These are phyloP conservation scores for Enteromius trimaculatus DNA, from an alignment of 2,797 vertebrate genomes.

Conservation along the genomic window DNA sequence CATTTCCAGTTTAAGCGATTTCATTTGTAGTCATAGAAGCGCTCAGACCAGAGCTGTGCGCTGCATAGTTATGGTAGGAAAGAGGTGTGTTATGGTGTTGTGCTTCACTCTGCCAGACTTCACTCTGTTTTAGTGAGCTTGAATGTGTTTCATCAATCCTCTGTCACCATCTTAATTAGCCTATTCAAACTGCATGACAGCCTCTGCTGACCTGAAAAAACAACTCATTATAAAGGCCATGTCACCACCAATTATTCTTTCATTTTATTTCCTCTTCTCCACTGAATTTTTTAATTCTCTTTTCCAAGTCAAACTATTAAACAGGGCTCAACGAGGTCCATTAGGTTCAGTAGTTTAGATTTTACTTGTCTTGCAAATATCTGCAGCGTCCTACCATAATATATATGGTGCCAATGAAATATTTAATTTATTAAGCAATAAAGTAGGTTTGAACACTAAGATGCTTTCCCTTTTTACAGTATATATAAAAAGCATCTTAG, in stretches of 20 bases:
- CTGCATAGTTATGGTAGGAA: neutral
- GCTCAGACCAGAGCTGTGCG: neutral
- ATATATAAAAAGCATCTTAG: neutral
- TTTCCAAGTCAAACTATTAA: neutral
- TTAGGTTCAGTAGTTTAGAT: neutral
- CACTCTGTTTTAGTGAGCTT: slow-evolving; percentile 20
- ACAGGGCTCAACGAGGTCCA: neutral
- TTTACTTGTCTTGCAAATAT: neutral
- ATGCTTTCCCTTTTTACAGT: no score
- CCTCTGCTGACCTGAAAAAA: slow-evolving; percentile 23
- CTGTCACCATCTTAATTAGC: slow-evolving; percentile 41
- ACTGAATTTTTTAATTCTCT: neutral
- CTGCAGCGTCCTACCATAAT: neutral
- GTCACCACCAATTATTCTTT: slow-evolving; percentile 25
- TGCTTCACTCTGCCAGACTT: neutral
- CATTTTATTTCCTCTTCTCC: slow-evolving; percentile 15
- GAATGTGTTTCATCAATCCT: slow-evolving; percentile 40
- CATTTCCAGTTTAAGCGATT: slow-evolving; percentile 29
- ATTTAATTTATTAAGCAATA: no score
- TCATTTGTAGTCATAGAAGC: slow-evolving; percentile 28
- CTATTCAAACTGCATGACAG: slow-evolving; percentile 21
- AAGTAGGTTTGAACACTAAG: no score
- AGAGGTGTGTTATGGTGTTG: neutral
- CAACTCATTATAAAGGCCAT: slow-evolving; percentile 25
- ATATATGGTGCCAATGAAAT: no score